phyloP scores from a whole-genome alignment of 2,888 invertebrate genomes.

The Pammene fasciana region DNA sequence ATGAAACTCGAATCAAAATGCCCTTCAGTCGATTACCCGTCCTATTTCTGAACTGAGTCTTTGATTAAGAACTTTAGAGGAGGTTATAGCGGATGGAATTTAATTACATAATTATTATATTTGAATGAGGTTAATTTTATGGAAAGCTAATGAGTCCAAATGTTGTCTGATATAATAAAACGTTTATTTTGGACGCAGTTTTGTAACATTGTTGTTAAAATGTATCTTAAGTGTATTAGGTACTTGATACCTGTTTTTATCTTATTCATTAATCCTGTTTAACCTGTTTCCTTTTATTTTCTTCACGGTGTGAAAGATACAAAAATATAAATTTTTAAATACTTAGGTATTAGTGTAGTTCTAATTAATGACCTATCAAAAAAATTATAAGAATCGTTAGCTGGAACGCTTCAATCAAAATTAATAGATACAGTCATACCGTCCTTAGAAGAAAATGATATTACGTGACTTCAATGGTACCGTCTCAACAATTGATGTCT shows the following conservation, averaged over 20 bases:
- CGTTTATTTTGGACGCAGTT: neutral
- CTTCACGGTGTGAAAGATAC: no score
- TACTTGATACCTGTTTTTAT: no score
- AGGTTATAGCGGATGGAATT: slow-evolving; percentile 5
- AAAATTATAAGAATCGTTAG: no score
- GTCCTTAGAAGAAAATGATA: no score
- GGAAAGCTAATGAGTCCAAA: slow-evolving; percentile 4
- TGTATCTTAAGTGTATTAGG: no score
- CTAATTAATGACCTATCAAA: no score
- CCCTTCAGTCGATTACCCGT: slow-evolving; percentile 14
- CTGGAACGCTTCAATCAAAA: no score
- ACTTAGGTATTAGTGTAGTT: no score
- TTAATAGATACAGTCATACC: no score
- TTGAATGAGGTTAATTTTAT: slow-evolving; percentile 21
- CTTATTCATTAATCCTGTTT: no score
- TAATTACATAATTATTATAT: slow-evolving; percentile 30
- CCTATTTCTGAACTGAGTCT: slow-evolving; percentile 4
- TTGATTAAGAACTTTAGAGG: slow-evolving; percentile 25
- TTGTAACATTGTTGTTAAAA: neutral
- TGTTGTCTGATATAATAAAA: neutral
- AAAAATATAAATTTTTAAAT: no score
- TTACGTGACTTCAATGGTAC: slow-evolving; percentile 3
- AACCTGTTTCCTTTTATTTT: no score
- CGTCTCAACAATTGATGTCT: slow-evolving; percentile 27
- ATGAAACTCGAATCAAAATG: slow-evolving; percentile 12